Evolutionary conservation across 2,888 invertebrate genomes (phyloP), one percentile per base, ranked within the genome.

Genomic region (Caenorhabditis zanzibari): DNA sequence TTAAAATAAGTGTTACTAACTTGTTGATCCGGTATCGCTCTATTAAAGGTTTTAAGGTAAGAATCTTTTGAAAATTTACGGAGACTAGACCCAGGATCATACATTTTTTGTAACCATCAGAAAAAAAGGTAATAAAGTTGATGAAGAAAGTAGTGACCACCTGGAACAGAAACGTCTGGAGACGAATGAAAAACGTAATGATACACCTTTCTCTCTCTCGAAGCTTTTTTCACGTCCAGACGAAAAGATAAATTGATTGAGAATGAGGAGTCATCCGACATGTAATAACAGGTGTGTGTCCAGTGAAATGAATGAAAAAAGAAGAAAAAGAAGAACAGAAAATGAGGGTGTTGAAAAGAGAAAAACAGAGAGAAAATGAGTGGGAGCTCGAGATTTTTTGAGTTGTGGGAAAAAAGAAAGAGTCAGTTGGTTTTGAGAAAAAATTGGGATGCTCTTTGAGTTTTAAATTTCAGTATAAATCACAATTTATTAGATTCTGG

Each of bases 171-270:
- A 47, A 19, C 2, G 38, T 32, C 52, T 58, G 28, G 24, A 56
- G 38, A 28, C 32, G 38, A 68, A 35, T 54, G 54, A 54, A 68
- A 52, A 58, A 58, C 41, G 71, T 44, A 71, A 71, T 69, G 69
- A 69, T 41, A 38, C 38, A 49, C 19, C 16, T 52, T 16, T 54
- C 12, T 59, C 47, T 59, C 63, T 41, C 5, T 32, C 22, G 16
- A 26, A 16, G 16, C 24, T 35, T 24, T 44, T 35, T 24, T 32
- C 49, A 52, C 35, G n/a, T 38, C 73, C 38, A 73, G 74, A 74
- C 74, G 35, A 74, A 54, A 64, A 74, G 74, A 74, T 74, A 56
- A 74, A 74, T 74, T 74, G 74, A 74, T 74, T 74, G 64, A 32
- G 44, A 64, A 52, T 24, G 49, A 64, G 41, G 41, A 74, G 49